phyloP scores from a whole-genome alignment of 2,113 vertebrate genomes.

The Corydoras sp. region DNA sequence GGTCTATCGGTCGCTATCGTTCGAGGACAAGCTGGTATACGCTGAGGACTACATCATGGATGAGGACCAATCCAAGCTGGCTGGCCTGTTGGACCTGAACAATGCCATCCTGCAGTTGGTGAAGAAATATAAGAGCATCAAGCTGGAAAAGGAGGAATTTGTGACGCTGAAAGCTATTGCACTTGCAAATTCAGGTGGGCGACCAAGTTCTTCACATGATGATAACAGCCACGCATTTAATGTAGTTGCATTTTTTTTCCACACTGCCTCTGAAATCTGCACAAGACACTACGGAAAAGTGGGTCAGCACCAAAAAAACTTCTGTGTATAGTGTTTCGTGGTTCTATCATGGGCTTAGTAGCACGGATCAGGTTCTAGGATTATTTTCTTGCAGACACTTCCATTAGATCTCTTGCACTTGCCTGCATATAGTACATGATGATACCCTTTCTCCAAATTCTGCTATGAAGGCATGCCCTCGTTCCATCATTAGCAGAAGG shows the following conservation, averaged over 20 bases:
- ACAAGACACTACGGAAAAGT: background rate
- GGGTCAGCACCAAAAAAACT: slow-evolving; percentile 6
- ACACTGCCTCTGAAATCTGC: background rate
- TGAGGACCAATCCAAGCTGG: slow-evolving; percentile 96
- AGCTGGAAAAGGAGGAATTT: slow-evolving; percentile 98
- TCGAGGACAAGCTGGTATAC: slow-evolving; percentile 97
- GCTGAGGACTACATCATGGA: slow-evolving; percentile 99
- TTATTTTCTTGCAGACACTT: slow-evolving; percentile 10
- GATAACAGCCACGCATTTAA: background rate
- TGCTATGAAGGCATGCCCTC: slow-evolving; percentile 63
- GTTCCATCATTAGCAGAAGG: slow-evolving; percentile 88
- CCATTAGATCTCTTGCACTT: background rate
- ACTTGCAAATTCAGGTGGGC: slow-evolving; percentile 97
- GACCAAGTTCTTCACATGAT: background rate
- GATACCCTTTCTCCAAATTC: background rate
- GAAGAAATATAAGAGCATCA: slow-evolving; percentile 97
- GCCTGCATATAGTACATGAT: background rate
- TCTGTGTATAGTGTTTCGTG: background rate
- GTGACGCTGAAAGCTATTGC: slow-evolving; percentile 98
- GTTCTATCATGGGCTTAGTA: background rate
- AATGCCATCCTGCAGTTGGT: slow-evolving; percentile 98
- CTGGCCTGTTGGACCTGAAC: slow-evolving; percentile 95
- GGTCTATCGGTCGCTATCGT: slow-evolving; percentile 94
- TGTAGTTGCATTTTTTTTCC: background rate
- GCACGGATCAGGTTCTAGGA: background rate